A percentile compares a stretch with the other conserved stretches of the same genome.
These are phyloP conservation scores for Dysmachus trigonus DNA, from an alignment of 2,888 invertebrate genomes.

Conservation along the genomic window DNA sequence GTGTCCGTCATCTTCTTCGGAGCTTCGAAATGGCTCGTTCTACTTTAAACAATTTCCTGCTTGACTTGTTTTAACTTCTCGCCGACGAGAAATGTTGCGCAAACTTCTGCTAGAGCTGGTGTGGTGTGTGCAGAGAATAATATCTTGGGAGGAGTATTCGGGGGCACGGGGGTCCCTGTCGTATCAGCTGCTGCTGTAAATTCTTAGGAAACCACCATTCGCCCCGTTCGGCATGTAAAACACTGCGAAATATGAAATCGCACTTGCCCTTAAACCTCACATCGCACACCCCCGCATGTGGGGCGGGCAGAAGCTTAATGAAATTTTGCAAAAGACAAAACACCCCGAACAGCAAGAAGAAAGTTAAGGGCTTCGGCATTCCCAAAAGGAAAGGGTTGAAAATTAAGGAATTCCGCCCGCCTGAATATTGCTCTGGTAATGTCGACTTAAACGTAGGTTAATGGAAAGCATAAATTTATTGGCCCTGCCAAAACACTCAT, in stretches of 20 bases:
- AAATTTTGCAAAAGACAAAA: not conserved
- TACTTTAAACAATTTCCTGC: slow-evolving; percentile 46
- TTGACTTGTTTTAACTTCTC: slow-evolving; percentile 47
- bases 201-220: not conserved
- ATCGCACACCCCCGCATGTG: not conserved
- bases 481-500: slow-evolving; percentile 45
- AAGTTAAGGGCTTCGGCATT: not conserved
- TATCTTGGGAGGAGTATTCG: not conserved
- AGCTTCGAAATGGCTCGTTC: not conserved
- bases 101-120: slow-evolving; percentile 16
- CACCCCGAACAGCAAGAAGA: not conserved
- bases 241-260: slow-evolving; percentile 32
- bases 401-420: slow-evolving; percentile 30
- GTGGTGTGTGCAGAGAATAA: not conserved
- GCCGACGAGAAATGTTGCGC: slow-evolving; percentile 46
- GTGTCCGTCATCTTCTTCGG: not conserved
- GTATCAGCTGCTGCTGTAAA: not conserved
- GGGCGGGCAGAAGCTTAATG: slow-evolving; percentile 7
- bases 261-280: not conserved
- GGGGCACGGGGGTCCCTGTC: not conserved
- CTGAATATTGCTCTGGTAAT: slow-evolving; percentile 37
- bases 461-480: slow-evolving; percentile 48
- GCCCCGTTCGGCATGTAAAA: slow-evolving; percentile 16
- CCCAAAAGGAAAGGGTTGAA: slow-evolving; percentile 21
- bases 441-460: slow-evolving; percentile 44